phyloP scores from a whole-genome alignment of 92 coral and sea anemone species.

The Zoanthus solanderi region DNA sequence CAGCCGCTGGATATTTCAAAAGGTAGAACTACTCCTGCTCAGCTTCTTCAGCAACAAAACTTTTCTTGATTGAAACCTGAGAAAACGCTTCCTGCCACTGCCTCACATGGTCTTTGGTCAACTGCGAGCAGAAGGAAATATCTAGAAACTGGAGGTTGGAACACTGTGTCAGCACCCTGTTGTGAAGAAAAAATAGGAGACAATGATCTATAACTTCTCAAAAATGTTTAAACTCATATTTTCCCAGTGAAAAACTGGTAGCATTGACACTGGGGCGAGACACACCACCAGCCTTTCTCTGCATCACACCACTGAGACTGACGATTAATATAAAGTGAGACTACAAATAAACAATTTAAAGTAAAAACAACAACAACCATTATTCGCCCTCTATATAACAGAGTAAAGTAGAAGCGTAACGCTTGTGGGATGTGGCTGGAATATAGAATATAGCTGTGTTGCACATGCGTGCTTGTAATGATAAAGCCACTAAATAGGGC shows the following conservation, averaged over 20 bases:
- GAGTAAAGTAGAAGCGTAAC: no score
- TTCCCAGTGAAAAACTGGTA: not conserved
- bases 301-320: no score
- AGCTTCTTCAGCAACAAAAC: slow-evolving; percentile 69
- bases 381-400: no score
- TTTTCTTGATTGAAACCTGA: slow-evolving; percentile 81
- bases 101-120: slow-evolving; percentile 62
- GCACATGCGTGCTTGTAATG: no score
- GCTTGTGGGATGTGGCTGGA: no score
- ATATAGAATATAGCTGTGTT: no score
- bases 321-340: no score
- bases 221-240: not conserved
- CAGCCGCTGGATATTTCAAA: not conserved
- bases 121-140: slow-evolving; percentile 89
- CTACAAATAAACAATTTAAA: no score
- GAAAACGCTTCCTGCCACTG: slow-evolving; percentile 68
- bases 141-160: slow-evolving; percentile 77
- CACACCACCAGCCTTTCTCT: no score
- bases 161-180: slow-evolving; percentile 78
- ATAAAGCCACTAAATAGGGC: no score
- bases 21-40: not conserved
- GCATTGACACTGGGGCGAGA: not conserved
- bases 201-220: not conserved
- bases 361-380: no score
- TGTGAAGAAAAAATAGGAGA: not conserved